These are phyloP conservation scores for Euura lappo DNA, from an alignment of 1,140 invertebrate genomes.

Conservation along the genomic window DNA sequence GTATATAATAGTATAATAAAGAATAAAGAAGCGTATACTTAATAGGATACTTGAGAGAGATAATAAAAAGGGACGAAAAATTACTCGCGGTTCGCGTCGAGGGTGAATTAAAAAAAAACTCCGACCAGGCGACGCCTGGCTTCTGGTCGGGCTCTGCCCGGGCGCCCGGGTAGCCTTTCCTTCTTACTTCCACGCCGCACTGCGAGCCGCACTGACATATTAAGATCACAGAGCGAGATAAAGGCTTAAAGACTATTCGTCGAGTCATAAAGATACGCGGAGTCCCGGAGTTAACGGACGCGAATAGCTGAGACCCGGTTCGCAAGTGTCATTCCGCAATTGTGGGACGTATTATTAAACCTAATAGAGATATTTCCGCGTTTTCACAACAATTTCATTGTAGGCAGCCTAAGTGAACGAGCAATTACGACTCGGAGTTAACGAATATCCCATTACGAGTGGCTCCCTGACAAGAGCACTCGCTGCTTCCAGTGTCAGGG, in stretches of 20 bases:
- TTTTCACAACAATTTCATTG: too few relatives aligned
- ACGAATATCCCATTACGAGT: too few relatives aligned
- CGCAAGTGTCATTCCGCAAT: neutral
- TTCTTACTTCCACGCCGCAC: conserved; percentile 20
- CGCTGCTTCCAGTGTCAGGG: neutral
- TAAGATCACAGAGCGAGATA: conserved; percentile 40
- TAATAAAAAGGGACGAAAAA: conserved; percentile 6
- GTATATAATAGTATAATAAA: too few relatives aligned
- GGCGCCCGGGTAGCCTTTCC: neutral
- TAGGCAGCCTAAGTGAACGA: too few relatives aligned
- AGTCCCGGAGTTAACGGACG: neutral
- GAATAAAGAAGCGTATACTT: too few relatives aligned
- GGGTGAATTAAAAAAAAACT: neutral
- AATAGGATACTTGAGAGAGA: conserved; percentile 2
- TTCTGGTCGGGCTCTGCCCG: neutral
- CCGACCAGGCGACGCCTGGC: neutral
- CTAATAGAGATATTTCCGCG: neutral
- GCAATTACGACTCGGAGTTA: too few relatives aligned
- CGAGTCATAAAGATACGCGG: conserved; percentile 35
- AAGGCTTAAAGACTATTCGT: conserved; percentile 23
- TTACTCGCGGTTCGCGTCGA: neutral
- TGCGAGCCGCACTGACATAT: conserved; percentile 36
- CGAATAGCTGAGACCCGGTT: neutral
- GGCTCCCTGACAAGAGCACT: neutral
- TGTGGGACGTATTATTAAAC: neutral